Evolutionary conservation across 1,140 invertebrate genomes (phyloP).

Genomic region (Hesperophylax magnus): DNA sequence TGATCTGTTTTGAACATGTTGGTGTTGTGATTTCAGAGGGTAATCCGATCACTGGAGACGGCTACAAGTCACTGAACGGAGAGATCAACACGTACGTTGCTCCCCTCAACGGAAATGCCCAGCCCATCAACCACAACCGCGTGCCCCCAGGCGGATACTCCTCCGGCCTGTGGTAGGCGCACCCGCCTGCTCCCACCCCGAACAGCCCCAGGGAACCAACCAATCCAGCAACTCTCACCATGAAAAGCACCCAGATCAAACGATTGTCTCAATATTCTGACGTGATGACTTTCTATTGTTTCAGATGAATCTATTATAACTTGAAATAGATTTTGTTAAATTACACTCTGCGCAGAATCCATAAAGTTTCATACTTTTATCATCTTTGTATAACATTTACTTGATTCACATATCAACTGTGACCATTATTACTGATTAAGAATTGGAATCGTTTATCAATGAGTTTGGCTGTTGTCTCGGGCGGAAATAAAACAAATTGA

Average conservation of each 20-base stretch:
- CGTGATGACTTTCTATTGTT: background rate
- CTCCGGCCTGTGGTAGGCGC: slow-evolving; percentile 66
- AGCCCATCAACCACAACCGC: slow-evolving; percentile 64
- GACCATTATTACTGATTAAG: no score
- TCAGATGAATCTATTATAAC: background rate
- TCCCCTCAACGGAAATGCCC: slow-evolving; percentile 65
- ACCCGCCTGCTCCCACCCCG: background rate
- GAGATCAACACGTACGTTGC: slow-evolving; percentile 69
- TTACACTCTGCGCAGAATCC: no score
- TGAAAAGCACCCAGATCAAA: no score
- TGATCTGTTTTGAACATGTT: background rate
- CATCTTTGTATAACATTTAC: no score
- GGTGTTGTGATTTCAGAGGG: slow-evolving; percentile 63
- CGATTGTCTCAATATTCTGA: no score
- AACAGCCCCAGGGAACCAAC: background rate
- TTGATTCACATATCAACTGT: slow-evolving; percentile 9
- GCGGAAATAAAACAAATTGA: no score
- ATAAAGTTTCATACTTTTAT: no score
- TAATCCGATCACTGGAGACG: slow-evolving; percentile 70
- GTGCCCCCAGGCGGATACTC: slow-evolving; percentile 69
- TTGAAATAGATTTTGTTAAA: no score
- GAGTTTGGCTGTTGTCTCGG: no score
- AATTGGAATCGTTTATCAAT: no score
- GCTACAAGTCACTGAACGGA: slow-evolving; percentile 70
- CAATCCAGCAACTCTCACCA: background rate